Base-by-base conservation (phyloP, 2,113 vertebrate genomes). In the Noctilio leporinus region DNA sequence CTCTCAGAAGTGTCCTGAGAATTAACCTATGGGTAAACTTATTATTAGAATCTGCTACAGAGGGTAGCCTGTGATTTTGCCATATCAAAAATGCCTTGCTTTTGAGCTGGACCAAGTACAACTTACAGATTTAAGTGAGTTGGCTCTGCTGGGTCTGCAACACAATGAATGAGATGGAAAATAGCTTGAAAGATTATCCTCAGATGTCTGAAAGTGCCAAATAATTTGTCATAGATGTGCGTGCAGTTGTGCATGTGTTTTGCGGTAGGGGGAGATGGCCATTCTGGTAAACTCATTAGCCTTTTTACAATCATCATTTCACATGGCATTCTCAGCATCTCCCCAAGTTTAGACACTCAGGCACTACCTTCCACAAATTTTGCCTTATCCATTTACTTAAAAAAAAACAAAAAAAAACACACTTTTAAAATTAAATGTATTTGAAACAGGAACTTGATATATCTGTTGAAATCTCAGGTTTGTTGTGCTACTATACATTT, bases 381-480 rank as follows among this genome's bases (percentile, higher is more conserved):
- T 88, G 59, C 40, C 24, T 28, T 91, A 62, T 53, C n/a, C 2
- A 15, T 92, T 81, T 73, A 33, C 28, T 88, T 91, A 1, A 69
- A 38, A 69, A 35, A 70, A 43, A 26, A 40, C 2, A 26, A 3
- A 62, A 28, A 64, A 11, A 64, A 6, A 72, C 24, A 28, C 65
- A 40, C 62, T 92, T 85, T 95, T 51, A 93, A 80, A 85, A 10
- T 57, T 94, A 72, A 80, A 30, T 87, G 5, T 90, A 49, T 72
- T 92, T 85, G 87, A 76, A 91, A 81, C 3, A 85, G 28, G 40
- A 83, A 76, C 15, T 86, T 86, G 17, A 30, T 86, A 4, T 80
- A 45, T 78, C 40, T 82, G 10, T 82, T 85, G 59, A 94, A 57
- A 90, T 76, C 53, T 80, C 64, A 59, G 20, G 10, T 59, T 69